Evolutionary conservation across 2,113 vertebrate species (phyloP).

Genomic region (Dipodomys stephensi): DNA sequence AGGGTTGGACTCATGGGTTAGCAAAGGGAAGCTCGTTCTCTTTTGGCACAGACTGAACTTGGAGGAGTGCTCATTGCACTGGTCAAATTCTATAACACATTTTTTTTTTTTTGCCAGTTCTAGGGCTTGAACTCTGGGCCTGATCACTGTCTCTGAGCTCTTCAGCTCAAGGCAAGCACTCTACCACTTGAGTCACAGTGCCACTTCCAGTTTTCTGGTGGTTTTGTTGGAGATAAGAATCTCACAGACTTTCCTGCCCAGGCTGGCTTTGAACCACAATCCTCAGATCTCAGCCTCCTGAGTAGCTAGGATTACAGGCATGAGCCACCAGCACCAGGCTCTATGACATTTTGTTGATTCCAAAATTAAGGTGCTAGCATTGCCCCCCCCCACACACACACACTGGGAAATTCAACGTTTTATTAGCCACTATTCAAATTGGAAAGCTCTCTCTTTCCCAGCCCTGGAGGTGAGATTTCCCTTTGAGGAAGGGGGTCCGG

Average conservation of each 20-base stretch:
- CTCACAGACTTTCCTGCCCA: too few relatives aligned
- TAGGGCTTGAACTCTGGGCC: too few relatives aligned
- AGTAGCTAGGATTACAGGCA: too few relatives aligned
- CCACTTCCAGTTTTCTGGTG: too few relatives aligned
- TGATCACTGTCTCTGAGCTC: too few relatives aligned
- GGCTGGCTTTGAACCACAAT: too few relatives aligned
- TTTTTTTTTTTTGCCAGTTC: too few relatives aligned
- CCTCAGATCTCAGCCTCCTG: too few relatives aligned
- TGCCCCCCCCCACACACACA: background rate
- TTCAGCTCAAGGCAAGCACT: too few relatives aligned
- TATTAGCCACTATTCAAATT: background rate
- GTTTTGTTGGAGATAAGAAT: too few relatives aligned
- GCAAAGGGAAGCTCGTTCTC: conserved; percentile 17
- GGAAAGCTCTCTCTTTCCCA: background rate
- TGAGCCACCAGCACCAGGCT: background rate
- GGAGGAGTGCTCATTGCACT: background rate
- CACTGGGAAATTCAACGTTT: background rate
- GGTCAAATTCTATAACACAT: background rate
- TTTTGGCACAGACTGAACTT: background rate
- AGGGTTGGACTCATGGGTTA: conserved; percentile 30
- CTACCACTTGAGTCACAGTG: too few relatives aligned
- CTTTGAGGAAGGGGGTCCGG: background rate
- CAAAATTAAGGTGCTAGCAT: background rate
- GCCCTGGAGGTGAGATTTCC: background rate
- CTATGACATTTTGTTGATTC: background rate